phyloP scores from a whole-genome alignment of 2,113 vertebrate genomes.

The Nibea coibor region DNA sequence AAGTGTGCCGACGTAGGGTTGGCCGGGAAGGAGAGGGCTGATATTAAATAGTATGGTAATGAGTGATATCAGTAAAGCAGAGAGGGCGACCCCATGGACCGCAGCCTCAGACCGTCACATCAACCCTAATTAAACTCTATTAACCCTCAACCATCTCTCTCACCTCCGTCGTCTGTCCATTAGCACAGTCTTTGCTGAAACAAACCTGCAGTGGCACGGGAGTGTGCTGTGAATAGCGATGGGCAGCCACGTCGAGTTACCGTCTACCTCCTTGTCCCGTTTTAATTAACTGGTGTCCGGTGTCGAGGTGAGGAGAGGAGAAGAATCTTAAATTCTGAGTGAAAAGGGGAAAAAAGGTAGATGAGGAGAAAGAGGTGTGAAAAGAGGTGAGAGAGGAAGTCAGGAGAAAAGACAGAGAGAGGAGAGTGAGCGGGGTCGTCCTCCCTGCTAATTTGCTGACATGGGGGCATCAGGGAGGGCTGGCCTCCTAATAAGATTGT shows the following conservation, averaged over 20 bases:
- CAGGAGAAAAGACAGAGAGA: slow-evolving; percentile 21
- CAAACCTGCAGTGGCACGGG: neutral
- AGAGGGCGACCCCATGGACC: slow-evolving; percentile 1
- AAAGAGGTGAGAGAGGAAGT: slow-evolving; percentile 39
- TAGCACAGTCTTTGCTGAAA: slow-evolving; percentile 40
- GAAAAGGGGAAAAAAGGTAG: slow-evolving; percentile 41
- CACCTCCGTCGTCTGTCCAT: slow-evolving; percentile 42
- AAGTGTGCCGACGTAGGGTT: neutral
- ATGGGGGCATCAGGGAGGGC: slow-evolving; percentile 79
- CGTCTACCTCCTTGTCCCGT: slow-evolving; percentile 46
- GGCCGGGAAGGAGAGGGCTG: neutral
- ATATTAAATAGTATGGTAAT: slow-evolving; percentile 6
- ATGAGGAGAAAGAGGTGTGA: slow-evolving; percentile 27
- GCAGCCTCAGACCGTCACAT: slow-evolving; percentile 23
- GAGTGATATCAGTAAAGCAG: slow-evolving; percentile 19
- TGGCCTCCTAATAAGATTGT: slow-evolving; percentile 85
- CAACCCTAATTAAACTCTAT: slow-evolving; percentile 70
- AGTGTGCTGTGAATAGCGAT: slow-evolving; percentile 56
- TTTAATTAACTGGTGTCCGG: slow-evolving; percentile 74
- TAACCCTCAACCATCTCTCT: slow-evolving; percentile 46
- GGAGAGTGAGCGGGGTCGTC: slow-evolving; percentile 65
- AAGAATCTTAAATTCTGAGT: slow-evolving; percentile 70
- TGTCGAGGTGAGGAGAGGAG: slow-evolving; percentile 64
- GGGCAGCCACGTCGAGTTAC: slow-evolving; percentile 12
- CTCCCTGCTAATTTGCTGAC: slow-evolving; percentile 89